Percentiles rank a stretch among this genome's conserved stretches.
These are phyloP conservation scores for Mycogona germanica DNA, from an alignment of 2,888 invertebrate genomes.

Conservation along the genomic window DNA sequence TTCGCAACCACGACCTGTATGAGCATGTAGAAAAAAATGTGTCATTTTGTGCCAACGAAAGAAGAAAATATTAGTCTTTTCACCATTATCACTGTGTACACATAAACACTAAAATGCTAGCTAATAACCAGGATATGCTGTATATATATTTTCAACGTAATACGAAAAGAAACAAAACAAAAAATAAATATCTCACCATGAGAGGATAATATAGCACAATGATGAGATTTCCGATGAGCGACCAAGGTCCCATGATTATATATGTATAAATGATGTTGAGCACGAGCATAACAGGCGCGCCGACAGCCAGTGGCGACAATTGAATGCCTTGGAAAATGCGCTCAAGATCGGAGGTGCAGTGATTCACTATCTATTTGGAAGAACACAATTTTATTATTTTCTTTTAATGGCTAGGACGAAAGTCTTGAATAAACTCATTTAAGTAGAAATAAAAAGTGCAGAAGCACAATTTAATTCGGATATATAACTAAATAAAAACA, in stretches of 20 bases:
- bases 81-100: no score
- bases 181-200: slow-evolving; percentile 31
- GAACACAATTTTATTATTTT: not conserved
- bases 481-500: not conserved
- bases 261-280: slow-evolving; percentile 34
- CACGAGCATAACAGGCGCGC: slow-evolving; percentile 33
- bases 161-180: no score
- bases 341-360: slow-evolving; percentile 22
- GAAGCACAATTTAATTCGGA: not conserved
- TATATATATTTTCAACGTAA: no score
- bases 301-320: slow-evolving; percentile 29
- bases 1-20: slow-evolving; percentile 30
- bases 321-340: slow-evolving; percentile 30
- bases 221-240: slow-evolving; percentile 35
- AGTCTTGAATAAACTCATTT: not conserved
- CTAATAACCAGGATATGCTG: no score
- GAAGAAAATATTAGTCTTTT: no score
- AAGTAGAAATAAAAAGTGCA: not conserved
- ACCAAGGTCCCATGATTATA: slow-evolving; percentile 37
- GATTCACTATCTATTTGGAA: slow-evolving; percentile 13
- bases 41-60: not conserved
- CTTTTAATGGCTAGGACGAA: no score
- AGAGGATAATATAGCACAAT: slow-evolving; percentile 37
- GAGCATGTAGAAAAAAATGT: slow-evolving; percentile 5
- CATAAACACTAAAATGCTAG: no score